phyloP scores from a whole-genome alignment of 2,113 vertebrate species.

The Todiramphus chloris region DNA sequence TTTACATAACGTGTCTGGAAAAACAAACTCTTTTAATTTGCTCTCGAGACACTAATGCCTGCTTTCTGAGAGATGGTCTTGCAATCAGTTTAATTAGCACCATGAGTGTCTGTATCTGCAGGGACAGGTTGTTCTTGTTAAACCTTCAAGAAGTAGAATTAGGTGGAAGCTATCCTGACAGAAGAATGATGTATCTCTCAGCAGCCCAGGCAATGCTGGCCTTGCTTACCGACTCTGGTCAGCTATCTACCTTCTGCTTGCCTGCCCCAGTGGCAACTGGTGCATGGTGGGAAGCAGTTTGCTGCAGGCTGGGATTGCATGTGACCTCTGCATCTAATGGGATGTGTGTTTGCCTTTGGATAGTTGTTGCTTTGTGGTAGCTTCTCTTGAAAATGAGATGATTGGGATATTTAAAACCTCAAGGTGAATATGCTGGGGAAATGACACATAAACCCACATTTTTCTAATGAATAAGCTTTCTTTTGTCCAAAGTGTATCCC shows the following conservation, averaged over 20 bases:
- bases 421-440: neutral
- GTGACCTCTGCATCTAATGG: neutral
- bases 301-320: neutral
- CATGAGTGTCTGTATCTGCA: rapidly evolving
- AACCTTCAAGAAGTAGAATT: neutral
- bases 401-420: neutral
- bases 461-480: neutral
- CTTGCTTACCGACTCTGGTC: neutral
- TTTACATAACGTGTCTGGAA: neutral
- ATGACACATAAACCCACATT: neutral
- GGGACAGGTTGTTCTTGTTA: neutral
- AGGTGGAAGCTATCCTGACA: neutral
- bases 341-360: neutral
- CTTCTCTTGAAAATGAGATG: neutral
- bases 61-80: neutral
- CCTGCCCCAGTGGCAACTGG: neutral
- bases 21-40: neutral
- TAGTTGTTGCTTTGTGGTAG: neutral
- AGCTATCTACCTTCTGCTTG: neutral
- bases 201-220: neutral
- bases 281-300: neutral
- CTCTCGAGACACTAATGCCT: neutral
- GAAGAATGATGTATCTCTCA: neutral
- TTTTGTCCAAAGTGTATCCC: neutral
- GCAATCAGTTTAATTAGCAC: neutral